These are phyloP conservation scores for Corynorhinus townsendii DNA, from an alignment of 2,113 vertebrate species.

Conservation along the genomic window DNA sequence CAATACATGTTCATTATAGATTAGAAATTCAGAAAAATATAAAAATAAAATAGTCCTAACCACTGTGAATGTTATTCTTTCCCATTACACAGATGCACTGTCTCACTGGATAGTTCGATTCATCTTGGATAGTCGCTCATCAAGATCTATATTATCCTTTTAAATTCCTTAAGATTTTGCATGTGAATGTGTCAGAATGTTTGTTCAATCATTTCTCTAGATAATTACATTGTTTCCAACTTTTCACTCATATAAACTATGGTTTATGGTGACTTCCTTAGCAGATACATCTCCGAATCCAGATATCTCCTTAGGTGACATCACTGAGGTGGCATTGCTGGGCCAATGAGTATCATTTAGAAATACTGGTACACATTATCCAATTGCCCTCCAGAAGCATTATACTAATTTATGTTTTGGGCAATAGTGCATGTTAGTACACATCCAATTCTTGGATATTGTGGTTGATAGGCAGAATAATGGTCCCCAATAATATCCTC, in stretches of 20 bases:
- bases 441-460: not conserved
- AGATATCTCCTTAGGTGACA: not conserved
- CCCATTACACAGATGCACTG: not conserved
- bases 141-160: not conserved
- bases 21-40: constrained; percentile 22
- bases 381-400: not conserved
- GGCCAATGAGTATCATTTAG: not conserved
- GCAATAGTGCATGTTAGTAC: not conserved
- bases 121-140: not conserved
- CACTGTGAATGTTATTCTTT: not conserved
- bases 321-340: not conserved
- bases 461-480: not conserved
- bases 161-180: not conserved
- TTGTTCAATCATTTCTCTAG: not conserved
- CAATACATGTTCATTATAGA: not conserved
- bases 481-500: not conserved
- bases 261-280: not conserved
- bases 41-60: not conserved
- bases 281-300: not conserved
- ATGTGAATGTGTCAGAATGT: not conserved
- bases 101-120: not conserved
- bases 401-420: not conserved
- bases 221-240: not conserved
- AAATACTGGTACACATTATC: not conserved
- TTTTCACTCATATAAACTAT: constrained; percentile 3